phyloP scores from a whole-genome alignment of 2,888 invertebrate genomes.

The Stenolophus ochropezus region DNA sequence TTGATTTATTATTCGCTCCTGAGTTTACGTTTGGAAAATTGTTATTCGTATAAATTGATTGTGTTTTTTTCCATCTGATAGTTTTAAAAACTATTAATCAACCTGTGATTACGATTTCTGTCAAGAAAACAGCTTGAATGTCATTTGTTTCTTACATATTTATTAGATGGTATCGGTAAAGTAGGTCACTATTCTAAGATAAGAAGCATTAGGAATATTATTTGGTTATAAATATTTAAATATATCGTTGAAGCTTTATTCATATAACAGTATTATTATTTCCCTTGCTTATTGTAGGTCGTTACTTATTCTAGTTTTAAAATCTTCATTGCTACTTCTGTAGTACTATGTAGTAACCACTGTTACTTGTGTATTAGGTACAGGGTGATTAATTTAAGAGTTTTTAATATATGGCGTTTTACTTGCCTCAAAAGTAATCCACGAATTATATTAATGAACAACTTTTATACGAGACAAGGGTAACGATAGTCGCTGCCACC shows the following conservation, averaged over 20 bases:
- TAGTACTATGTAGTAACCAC: too few species aligned
- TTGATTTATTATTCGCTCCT: neutral
- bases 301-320: neutral
- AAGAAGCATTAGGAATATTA: neutral
- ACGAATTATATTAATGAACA: too few species aligned
- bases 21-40: neutral
- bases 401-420: too few species aligned
- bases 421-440: too few species aligned
- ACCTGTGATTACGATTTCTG: neutral
- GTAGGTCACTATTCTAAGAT: neutral
- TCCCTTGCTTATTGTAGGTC: neutral
- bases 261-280: neutral
- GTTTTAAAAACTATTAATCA: neutral
- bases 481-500: too few species aligned
- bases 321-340: too few species aligned
- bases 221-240: neutral
- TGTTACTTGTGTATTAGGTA: too few species aligned
- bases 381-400: too few species aligned
- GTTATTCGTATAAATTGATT: conserved; percentile 1
- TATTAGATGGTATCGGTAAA: neutral
- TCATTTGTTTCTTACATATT: neutral
- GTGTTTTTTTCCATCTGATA: neutral
- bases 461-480: too few species aligned
- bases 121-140: neutral
- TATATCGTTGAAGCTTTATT: neutral